Evolutionary conservation across 92 coral and sea anemone species (phyloP).

Genomic region (Heliopora coerulea): DNA sequence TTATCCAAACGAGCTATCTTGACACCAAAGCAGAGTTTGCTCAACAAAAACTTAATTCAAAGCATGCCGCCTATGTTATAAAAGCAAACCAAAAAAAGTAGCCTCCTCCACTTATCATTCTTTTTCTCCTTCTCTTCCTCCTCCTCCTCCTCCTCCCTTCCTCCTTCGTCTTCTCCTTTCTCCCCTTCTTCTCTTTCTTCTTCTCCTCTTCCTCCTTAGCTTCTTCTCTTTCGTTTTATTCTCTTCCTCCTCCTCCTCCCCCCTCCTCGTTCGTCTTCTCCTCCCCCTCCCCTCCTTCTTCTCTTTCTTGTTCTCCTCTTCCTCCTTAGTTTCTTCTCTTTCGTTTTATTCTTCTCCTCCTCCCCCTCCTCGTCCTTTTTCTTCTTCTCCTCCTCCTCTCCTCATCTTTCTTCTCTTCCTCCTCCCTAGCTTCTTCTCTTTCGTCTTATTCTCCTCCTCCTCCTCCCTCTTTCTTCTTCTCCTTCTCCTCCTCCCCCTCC

Average conservation of each 20-base stretch:
- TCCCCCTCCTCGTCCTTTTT: constrained; percentile 8
- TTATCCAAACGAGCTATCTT: too few species aligned
- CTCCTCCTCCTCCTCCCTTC: too few species aligned
- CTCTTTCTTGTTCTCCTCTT: not conserved
- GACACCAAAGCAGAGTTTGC: too few species aligned
- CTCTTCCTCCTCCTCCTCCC: constrained; percentile 52
- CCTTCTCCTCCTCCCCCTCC: not conserved
- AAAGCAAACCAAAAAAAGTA: too few species aligned
- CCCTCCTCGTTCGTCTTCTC: not conserved
- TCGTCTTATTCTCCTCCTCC: not conserved
- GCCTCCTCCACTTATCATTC: too few species aligned
- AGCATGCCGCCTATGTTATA: too few species aligned
- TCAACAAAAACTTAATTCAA: too few species aligned
- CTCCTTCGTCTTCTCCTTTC: too few species aligned
- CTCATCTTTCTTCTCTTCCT: not conserved
- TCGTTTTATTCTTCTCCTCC: not conserved
- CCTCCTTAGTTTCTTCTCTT: constrained; percentile 6
- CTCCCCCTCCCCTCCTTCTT: constrained; percentile 2
- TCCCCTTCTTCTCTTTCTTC: too few species aligned
- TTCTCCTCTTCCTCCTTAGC: too few species aligned
- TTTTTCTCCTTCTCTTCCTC: too few species aligned
- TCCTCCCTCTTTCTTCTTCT: not conserved
- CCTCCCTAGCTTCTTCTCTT: constrained; percentile 2
- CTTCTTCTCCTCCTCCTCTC: not conserved
- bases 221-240: too few species aligned